These are phyloP conservation scores for Prosopocoilus inquinatus DNA, from an alignment of 2,888 invertebrate species.

Conservation along the genomic window DNA sequence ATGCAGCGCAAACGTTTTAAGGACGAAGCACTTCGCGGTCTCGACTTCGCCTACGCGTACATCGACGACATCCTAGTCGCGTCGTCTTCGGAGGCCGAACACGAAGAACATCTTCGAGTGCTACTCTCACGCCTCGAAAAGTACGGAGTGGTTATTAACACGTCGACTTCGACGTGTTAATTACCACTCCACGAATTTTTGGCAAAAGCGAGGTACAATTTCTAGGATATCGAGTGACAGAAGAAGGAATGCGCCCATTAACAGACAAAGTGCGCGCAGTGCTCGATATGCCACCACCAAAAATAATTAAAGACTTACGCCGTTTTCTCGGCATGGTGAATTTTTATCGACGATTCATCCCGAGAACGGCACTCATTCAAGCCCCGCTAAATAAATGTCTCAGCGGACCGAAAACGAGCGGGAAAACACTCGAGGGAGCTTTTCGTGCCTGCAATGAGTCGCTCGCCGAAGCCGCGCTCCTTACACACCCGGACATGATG, in stretches of 20 bases:
- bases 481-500: neutral
- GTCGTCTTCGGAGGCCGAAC: no score
- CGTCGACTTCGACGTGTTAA: no score
- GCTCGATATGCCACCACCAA: neutral
- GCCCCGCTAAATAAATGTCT: conserved; percentile 34
- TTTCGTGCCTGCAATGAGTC: neutral
- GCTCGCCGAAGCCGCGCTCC: neutral
- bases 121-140: neutral
- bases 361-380: conserved; percentile 37
- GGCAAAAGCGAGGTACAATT: neutral
- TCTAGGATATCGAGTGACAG: neutral
- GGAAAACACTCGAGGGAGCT: neutral
- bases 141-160: neutral
- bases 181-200: no score
- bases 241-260: neutral
- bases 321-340: conserved; percentile 35
- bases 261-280: neutral
- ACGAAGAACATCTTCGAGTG: neutral
- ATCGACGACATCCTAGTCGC: conserved; percentile 22
- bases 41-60: conserved; percentile 39
- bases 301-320: conserved; percentile 33
- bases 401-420: conserved; percentile 22
- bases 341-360: conserved; percentile 21
- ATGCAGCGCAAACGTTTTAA: conserved; percentile 47
- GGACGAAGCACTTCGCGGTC: conserved; percentile 32